Conservation (phyloP, 2,797 vertebrate species). For the Falco cherrug region DNA sequence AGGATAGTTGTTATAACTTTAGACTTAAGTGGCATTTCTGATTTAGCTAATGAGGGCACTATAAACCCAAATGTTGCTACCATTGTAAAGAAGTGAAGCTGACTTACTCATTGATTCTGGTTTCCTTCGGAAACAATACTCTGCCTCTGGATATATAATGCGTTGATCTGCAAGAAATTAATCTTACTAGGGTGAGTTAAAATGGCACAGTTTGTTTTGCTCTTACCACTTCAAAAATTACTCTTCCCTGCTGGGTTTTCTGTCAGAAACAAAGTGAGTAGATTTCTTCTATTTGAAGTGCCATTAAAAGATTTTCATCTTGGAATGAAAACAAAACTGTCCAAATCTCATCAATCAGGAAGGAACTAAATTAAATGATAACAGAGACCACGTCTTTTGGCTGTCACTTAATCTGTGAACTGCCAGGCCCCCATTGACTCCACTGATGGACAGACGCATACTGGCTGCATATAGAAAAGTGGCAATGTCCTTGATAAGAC, state of each 20-base stretch:
- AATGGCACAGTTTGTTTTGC: not conserved
- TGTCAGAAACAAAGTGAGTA: conserved; percentile 41
- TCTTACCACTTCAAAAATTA: conserved; percentile 64
- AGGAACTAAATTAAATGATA: not conserved
- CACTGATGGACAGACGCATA: not conserved
- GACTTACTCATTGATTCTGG: not conserved
- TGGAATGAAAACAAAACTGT: not conserved
- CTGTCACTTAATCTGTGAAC: not conserved
- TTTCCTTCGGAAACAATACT: not conserved
- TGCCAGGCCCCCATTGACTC: not conserved
- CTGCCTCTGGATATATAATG: not conserved
- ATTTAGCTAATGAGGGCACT: not conserved
- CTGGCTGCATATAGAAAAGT: not conserved
- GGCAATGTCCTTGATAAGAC: not conserved
- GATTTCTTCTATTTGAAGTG: not conserved
- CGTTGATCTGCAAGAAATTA: conserved; percentile 19
- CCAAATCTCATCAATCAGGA: not conserved
- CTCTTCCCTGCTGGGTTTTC: conserved; percentile 42
- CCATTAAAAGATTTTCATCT: not conserved
- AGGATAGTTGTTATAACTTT: not conserved
- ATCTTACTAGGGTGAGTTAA: not conserved
- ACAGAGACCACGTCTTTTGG: not conserved
- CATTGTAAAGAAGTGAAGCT: not conserved
- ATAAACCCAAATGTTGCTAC: not conserved
- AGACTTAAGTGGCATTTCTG: not conserved